These are phyloP conservation scores for Schizopygopsis pylzovi DNA, from an alignment of 2,797 vertebrate genomes.

Conservation along the genomic window DNA sequence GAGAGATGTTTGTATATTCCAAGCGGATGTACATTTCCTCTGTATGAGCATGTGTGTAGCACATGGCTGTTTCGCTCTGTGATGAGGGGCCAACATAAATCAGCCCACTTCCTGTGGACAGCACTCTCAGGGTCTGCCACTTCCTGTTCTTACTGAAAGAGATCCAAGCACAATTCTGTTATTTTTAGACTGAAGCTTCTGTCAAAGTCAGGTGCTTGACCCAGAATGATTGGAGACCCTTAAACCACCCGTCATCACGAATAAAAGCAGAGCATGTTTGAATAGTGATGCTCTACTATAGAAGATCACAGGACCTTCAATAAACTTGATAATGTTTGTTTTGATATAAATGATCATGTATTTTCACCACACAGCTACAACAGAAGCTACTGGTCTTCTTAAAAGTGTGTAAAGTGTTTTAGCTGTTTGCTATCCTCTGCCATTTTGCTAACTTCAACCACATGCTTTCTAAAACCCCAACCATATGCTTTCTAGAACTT, in stretches of 20 bases:
- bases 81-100: conserved; percentile 75
- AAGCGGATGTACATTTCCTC: conserved; percentile 66
- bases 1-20: conserved; percentile 55
- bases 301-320: background rate
- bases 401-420: background rate
- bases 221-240: background rate
- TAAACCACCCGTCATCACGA: background rate
- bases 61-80: conserved; percentile 70
- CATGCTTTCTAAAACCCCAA: background rate
- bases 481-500: background rate
- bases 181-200: conserved; percentile 68
- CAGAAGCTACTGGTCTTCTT: background rate
- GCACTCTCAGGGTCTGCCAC: conserved; percentile 71
- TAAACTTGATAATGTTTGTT: background rate
- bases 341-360: background rate
- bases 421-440: background rate
- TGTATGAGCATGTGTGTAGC: conserved; percentile 72
- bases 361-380: background rate
- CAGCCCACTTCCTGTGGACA: conserved; percentile 69
- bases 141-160: conserved; percentile 70
- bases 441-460: background rate
- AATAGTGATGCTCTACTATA: background rate
- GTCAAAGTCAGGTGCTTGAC: conserved; percentile 48
- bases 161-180: conserved; percentile 56
- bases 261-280: background rate